Conservation (phyloP, 1,140 invertebrate genomes). For the Drosophila aff. region DNA sequence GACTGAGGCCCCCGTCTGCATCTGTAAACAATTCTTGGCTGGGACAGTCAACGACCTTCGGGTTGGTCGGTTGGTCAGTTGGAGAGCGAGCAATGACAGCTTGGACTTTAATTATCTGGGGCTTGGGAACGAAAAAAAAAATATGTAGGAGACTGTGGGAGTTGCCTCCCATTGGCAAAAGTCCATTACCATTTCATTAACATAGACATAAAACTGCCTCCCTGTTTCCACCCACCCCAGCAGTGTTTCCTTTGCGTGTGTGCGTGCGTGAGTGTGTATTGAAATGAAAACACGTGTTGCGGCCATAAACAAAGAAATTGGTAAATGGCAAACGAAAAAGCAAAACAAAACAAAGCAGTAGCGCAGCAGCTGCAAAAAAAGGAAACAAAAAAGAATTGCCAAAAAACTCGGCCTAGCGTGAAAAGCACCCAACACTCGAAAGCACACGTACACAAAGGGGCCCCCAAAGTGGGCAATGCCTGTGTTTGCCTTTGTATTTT, state of each 20-base stretch:
- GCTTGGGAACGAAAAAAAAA: conserved; percentile 13
- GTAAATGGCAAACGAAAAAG: conserved; percentile 55
- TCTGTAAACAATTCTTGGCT: conserved; percentile 28
- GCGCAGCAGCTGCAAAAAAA: conserved; percentile 5
- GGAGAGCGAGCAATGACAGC: conserved; percentile 31
- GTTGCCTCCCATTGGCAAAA: conserved; percentile 9
- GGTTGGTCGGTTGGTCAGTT: conserved; percentile 13
- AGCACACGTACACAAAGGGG: conserved; percentile 27
- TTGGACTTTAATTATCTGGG: conserved; percentile 52
- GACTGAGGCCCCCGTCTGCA: conserved; percentile 9
- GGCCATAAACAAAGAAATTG: conserved; percentile 80
- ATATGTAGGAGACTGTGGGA: conserved; percentile 20
- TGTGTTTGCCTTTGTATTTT: conserved; percentile 47
- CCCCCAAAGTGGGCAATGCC: conserved; percentile 46
- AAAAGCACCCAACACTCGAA: conserved; percentile 51
- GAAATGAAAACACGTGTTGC: conserved; percentile 80
- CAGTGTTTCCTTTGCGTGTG: not conserved
- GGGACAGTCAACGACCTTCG: conserved; percentile 43
- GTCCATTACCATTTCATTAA: conserved; percentile 79
- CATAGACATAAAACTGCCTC: conserved; percentile 68
- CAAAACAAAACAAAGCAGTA: conserved; percentile 38
- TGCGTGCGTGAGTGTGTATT: conserved; percentile 49
- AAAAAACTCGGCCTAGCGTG: conserved; percentile 62
- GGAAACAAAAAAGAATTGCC: conserved; percentile 35
- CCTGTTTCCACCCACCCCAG: conserved; percentile 1